phyloP scores from a whole-genome alignment of 1,140 invertebrate species.

The Palaemon carinicauda region DNA sequence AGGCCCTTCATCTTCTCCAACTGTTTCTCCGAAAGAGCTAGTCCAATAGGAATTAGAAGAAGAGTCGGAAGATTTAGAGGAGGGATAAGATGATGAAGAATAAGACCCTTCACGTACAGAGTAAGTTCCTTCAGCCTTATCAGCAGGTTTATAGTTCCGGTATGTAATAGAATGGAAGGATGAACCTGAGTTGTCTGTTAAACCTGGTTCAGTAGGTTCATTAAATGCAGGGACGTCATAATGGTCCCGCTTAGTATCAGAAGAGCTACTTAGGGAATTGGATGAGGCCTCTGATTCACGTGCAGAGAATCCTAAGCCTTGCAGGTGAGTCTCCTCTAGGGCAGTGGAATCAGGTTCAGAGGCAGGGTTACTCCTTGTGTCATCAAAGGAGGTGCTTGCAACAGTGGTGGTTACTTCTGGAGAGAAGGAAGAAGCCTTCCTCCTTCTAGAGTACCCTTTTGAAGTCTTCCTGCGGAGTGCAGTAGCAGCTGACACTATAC shows the following conservation, averaged over 20 bases:
- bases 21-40: neutral
- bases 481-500: constrained; percentile 35
- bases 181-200: neutral
- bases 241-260: neutral
- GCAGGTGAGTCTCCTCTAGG: constrained; percentile 33
- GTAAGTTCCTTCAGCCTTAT: constrained; percentile 4
- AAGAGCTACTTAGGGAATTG: constrained; percentile 9
- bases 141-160: neutral
- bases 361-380: neutral
- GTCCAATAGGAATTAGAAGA: neutral
- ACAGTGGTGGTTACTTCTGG: neutral
- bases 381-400: constrained; percentile 1
- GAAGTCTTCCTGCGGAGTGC: constrained; percentile 30
- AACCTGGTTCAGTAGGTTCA: neutral
- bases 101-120: constrained; percentile 24
- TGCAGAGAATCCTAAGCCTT: constrained; percentile 6
- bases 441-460: constrained; percentile 11
- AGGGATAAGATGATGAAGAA: constrained; percentile 19
- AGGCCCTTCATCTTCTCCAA: neutral
- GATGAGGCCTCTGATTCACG: constrained; percentile 19
- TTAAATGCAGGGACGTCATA: neutral
- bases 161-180: neutral
- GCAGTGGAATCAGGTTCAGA: neutral
- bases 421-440: constrained; percentile 3
- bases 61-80: neutral